phyloP scores from a whole-genome alignment of 2,113 vertebrate species.

The Colinus virginianus region DNA sequence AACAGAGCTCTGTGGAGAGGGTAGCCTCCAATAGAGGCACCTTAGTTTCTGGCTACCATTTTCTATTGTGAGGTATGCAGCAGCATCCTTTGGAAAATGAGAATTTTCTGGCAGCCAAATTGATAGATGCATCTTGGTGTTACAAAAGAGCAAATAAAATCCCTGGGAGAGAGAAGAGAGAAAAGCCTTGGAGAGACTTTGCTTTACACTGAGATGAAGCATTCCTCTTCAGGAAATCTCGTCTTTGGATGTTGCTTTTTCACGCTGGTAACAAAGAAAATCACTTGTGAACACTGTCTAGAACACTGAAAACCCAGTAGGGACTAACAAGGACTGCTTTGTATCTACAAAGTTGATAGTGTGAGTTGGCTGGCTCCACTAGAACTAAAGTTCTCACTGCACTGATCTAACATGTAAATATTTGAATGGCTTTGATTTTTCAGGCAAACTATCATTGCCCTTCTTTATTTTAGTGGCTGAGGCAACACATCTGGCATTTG shows the following conservation, averaged over 20 bases:
- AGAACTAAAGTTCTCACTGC: conserved; percentile 54
- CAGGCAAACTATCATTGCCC: conserved; percentile 52
- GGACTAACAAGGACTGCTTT: neutral
- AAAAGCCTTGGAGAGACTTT: conserved; percentile 32
- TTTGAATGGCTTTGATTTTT: conserved; percentile 67
- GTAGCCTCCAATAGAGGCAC: neutral
- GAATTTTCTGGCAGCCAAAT: neutral
- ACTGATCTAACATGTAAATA: conserved; percentile 73
- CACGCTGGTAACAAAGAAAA: conserved; percentile 27
- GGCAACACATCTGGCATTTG: conserved; percentile 56
- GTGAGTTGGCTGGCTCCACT: neutral
- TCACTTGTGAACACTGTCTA: neutral
- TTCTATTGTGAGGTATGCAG: neutral
- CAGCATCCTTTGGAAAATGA: neutral
- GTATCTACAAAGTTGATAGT: neutral
- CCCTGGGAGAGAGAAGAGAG: neutral
- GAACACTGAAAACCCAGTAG: neutral
- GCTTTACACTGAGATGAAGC: conserved; percentile 15
- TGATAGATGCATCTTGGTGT: neutral
- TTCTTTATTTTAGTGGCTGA: conserved; percentile 45
- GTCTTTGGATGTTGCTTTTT: conserved; percentile 43
- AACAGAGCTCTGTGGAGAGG: neutral
- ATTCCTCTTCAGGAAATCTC: conserved; percentile 41
- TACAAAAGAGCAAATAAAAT: conserved; percentile 22
- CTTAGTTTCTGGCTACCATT: neutral